Conservation (phyloP, 1,140 invertebrate species). For the Trichonephila clavata region DNA sequence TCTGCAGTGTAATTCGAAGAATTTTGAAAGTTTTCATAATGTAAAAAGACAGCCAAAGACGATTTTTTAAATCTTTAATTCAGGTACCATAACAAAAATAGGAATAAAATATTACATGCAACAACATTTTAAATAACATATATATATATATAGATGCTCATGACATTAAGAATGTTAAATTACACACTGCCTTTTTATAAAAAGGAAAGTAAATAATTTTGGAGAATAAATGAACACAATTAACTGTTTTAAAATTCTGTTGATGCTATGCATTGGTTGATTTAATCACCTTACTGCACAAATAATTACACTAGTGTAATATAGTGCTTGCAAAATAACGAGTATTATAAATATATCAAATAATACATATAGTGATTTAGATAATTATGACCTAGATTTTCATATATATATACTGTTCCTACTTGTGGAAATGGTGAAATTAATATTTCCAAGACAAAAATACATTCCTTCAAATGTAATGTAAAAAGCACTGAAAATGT, state of each 20-base stretch:
- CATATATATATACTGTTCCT: neutral
- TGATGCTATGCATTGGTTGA: neutral
- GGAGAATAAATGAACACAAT: neutral
- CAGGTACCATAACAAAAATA: constrained; percentile 23
- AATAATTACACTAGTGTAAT: neutral
- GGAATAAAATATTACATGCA: constrained; percentile 26
- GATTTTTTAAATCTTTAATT: constrained; percentile 4
- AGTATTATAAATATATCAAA: neutral
- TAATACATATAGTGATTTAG: neutral
- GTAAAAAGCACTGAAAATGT: neutral
- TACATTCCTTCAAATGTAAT: neutral
- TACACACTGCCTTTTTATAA: neutral
- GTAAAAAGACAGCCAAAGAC: neutral
- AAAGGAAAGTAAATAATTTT: neutral
- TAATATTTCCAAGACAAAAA: neutral
- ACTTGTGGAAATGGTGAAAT: neutral
- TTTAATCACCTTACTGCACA: neutral
- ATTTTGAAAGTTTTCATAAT: neutral
- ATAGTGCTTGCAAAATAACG: neutral
- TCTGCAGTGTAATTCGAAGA: too few relatives aligned
- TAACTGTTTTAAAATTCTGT: neutral
- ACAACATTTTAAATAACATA: constrained; percentile 15
- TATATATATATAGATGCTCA: constrained; percentile 16
- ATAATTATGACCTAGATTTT: neutral
- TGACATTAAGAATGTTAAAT: constrained; percentile 7